Conservation (phyloP, 30 jellyfish, hydroid and myxozoan genomes). For the Pseudorhiza aurosa region DNA sequence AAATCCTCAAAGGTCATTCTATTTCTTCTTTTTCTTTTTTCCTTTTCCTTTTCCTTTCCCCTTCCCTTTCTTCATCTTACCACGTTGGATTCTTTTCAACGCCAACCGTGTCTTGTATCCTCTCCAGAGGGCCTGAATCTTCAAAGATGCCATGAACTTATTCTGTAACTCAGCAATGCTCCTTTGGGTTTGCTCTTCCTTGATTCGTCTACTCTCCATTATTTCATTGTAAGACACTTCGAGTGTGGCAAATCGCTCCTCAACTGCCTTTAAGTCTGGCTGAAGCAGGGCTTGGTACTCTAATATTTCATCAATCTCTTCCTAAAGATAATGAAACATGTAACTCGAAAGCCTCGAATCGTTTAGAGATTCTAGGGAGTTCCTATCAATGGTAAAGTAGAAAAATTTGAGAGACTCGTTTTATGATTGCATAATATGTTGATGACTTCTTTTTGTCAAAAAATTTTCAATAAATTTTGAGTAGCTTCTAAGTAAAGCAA, state of each 20-base stretch:
- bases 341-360: no score
- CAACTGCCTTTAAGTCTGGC: constrained; percentile 22
- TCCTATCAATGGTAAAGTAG: no score
- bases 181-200: constrained; percentile 8
- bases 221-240: constrained; percentile 26
- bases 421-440: no score
- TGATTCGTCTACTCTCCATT: constrained; percentile 28
- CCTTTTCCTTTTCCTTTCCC: constrained; percentile 30
- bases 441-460: no score
- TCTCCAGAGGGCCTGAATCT: constrained; percentile 55
- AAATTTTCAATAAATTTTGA: no score
- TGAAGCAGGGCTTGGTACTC: constrained; percentile 19
- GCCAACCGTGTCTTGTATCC: constrained; percentile 21
- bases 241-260: constrained; percentile 30
- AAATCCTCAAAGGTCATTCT: no score
- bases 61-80: constrained; percentile 29
- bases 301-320: constrained; percentile 44
- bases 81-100: neutral
- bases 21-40: constrained; percentile 1
- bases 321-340: constrained; percentile 2
- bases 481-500: no score
- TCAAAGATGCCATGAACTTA: constrained; percentile 29
- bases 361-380: no score
- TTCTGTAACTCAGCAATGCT: neutral
- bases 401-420: no score